Evolutionary conservation across 2,797 vertebrate genomes (phyloP).

Genomic region (Melanotaenia maccullochi): DNA sequence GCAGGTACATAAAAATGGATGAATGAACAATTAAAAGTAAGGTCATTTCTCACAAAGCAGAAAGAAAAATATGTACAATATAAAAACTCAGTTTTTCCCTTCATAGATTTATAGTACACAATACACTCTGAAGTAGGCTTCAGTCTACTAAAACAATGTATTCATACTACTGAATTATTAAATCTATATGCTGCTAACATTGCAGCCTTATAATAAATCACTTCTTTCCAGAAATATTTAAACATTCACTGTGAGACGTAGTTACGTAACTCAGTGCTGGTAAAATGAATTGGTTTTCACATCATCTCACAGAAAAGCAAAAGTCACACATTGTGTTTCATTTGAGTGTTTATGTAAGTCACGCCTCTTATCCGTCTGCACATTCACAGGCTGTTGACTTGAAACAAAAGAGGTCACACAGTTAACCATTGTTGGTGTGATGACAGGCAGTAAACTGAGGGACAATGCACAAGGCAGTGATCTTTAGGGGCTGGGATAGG

Average conservation of each 20-base stretch:
- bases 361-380: conserved; percentile 65
- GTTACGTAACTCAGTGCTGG: neutral
- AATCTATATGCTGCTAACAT: neutral
- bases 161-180: neutral
- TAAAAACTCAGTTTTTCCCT: neutral
- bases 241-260: conserved; percentile 11
- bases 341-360: conserved; percentile 27
- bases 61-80: neutral
- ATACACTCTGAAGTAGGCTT: neutral
- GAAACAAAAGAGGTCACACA: conserved; percentile 79
- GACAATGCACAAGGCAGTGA: conserved; percentile 78
- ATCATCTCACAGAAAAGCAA: conserved; percentile 27
- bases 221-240: conserved; percentile 18
- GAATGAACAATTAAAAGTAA: neutral
- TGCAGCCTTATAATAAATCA: conserved; percentile 4
- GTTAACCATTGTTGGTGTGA: conserved; percentile 78
- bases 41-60: neutral
- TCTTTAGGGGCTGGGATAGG: conserved; percentile 72
- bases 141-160: neutral
- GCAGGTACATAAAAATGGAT: neutral
- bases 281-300: conserved; percentile 17
- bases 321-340: conserved; percentile 45
- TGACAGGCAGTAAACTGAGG: conserved; percentile 71
- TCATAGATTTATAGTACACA: neutral
- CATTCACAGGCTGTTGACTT: conserved; percentile 62